Conservation (phyloP, 2,113 vertebrate genomes). For the Cyprinus carpio region DNA sequence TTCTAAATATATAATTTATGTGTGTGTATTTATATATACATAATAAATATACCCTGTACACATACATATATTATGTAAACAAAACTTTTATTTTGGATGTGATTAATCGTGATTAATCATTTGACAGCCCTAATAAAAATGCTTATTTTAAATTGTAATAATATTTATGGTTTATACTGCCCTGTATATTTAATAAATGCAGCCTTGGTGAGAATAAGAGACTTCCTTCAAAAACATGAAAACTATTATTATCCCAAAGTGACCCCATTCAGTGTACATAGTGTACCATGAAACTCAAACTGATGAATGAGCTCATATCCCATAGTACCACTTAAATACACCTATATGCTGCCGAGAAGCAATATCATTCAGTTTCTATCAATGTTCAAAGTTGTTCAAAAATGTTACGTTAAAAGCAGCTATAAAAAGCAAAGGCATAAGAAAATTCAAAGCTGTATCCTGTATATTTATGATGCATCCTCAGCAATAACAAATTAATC, state of each 20-base stretch:
- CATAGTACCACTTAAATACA: background rate
- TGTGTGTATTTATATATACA: too few relatives aligned
- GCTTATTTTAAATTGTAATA: background rate
- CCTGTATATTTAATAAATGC: background rate
- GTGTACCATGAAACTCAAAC: background rate
- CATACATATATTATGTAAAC: too few relatives aligned
- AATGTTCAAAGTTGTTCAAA: background rate
- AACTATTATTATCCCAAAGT: background rate
- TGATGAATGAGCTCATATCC: background rate
- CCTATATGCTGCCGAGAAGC: background rate
- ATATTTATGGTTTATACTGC: background rate
- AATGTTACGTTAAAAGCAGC: background rate
- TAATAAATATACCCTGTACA: too few relatives aligned
- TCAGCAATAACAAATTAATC: background rate
- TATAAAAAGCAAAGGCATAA: constrained; percentile 1
- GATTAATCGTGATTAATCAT: too few relatives aligned
- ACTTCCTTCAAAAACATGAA: background rate
- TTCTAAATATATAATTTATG: too few relatives aligned
- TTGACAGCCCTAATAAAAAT: too few relatives aligned
- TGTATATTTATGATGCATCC: background rate
- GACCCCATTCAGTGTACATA: background rate
- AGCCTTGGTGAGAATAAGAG: background rate
- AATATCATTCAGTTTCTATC: background rate
- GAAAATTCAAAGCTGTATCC: background rate
- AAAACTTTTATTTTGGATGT: too few relatives aligned